Percentiles rank a stretch among this genome's conserved stretches.
Evolutionary conservation across 2,888 invertebrate species (phyloP).

Genomic region (Drosophila nr. fundita): DNA sequence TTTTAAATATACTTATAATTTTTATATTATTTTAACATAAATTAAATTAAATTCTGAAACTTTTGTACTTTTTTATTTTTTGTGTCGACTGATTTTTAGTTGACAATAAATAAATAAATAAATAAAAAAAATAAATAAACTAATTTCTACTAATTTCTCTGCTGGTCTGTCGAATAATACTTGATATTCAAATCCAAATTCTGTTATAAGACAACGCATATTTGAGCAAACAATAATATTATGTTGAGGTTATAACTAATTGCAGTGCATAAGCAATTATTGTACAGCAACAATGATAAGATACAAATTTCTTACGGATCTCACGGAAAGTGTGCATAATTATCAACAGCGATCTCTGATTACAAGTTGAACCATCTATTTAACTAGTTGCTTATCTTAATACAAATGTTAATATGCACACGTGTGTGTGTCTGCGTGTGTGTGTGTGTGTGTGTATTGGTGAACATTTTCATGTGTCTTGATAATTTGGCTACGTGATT

Average conservation of each 20-base stretch:
- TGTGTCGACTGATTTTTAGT: no score
- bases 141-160: not conserved
- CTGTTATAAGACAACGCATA: not conserved
- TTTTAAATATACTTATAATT: no score
- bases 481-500: constrained; percentile 68
- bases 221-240: not conserved
- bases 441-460: constrained; percentile 6
- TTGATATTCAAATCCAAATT: not conserved
- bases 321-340: constrained; percentile 24
- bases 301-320: constrained; percentile 21
- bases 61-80: no score
- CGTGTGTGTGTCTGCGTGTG: constrained; percentile 21
- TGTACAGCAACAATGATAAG: not conserved
- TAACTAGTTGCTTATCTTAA: constrained; percentile 45
- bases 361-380: constrained; percentile 29
- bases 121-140: no score
- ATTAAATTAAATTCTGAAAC: no score
- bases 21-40: no score
- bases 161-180: not conserved
- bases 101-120: no score
- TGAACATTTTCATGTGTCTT: constrained; percentile 30
- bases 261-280: constrained; percentile 1
- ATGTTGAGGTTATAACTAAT: not conserved
- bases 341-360: constrained; percentile 35
- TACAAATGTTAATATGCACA: constrained; percentile 61